Conservation (phyloP, 1,140 invertebrate genomes). For the Phymorhynchus buccinoides region DNA sequence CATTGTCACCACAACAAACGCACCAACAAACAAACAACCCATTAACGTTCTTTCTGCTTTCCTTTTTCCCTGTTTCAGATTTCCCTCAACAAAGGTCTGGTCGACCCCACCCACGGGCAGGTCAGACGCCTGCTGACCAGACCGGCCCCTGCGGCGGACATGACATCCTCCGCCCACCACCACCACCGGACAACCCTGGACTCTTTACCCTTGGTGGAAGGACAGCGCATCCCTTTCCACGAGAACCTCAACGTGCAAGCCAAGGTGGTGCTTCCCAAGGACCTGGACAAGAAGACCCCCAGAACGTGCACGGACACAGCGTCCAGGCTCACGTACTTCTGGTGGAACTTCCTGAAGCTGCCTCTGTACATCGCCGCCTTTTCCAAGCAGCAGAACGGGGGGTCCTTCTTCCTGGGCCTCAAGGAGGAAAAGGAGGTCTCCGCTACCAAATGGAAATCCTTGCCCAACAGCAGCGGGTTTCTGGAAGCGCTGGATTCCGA, state of each 20-base stretch:
- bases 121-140: background rate
- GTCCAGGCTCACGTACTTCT: background rate
- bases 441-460: background rate
- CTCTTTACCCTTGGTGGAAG: background rate
- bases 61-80: background rate
- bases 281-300: background rate
- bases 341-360: conserved; percentile 12
- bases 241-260: background rate
- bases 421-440: conserved; percentile 2
- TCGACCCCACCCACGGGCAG: conserved; percentile 4
- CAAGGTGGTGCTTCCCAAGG: background rate
- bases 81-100: conserved; percentile 17
- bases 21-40: no score
- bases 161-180: background rate
- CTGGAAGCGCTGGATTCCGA: background rate
- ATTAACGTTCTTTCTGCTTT: no score
- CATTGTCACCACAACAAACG: no score
- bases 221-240: background rate
- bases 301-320: background rate
- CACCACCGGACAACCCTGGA: background rate
- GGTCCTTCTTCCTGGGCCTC: conserved; percentile 23
- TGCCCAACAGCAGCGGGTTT: background rate
- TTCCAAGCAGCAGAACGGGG: conserved; percentile 15
- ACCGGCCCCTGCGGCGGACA: no score
- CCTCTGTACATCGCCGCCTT: conserved; percentile 18